Conservation (phyloP, 2,888 invertebrate genomes). For the Sclerodermus sp. region DNA sequence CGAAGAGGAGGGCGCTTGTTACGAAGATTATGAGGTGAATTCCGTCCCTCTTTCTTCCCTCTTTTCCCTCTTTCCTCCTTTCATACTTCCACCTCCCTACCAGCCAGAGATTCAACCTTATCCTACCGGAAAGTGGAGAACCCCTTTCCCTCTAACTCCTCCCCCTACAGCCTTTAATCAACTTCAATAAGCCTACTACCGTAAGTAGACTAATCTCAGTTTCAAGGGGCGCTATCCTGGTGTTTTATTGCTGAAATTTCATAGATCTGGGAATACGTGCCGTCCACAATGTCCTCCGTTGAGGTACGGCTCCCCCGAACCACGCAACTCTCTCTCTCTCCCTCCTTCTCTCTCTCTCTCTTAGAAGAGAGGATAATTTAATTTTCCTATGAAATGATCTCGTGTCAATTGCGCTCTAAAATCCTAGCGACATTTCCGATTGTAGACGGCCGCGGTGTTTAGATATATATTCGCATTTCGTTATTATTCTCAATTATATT, state of each 20-base stretch:
- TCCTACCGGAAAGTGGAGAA: no score
- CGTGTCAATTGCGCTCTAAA: no score
- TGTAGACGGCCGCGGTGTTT: no score
- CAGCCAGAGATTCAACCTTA: background rate
- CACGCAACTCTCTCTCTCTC: no score
- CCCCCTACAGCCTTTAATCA: constrained; percentile 19
- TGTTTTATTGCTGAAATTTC: constrained; percentile 21
- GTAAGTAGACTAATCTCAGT: constrained; percentile 31
- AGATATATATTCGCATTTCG: no score
- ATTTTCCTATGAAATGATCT: no score
- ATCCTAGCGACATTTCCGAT: no score
- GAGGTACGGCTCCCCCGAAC: no score
- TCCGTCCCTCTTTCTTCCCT: constrained; percentile 22
- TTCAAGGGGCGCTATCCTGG: constrained; percentile 5
- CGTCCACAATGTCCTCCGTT: no score
- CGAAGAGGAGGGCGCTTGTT: constrained; percentile 32
- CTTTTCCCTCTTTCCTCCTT: constrained; percentile 4
- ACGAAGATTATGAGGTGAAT: constrained; percentile 42
- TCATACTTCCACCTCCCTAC: background rate
- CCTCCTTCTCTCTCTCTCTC: no score
- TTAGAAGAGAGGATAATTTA: no score
- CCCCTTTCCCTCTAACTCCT: constrained; percentile 4
- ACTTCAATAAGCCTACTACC: constrained; percentile 34
- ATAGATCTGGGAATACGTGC: background rate
- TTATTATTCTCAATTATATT: no score